Percentiles rank a stretch among this genome's conserved stretches.
These are phyloP conservation scores for Sturnira hondurensis DNA, from an alignment of 2,113 vertebrate species.

Conservation along the genomic window DNA sequence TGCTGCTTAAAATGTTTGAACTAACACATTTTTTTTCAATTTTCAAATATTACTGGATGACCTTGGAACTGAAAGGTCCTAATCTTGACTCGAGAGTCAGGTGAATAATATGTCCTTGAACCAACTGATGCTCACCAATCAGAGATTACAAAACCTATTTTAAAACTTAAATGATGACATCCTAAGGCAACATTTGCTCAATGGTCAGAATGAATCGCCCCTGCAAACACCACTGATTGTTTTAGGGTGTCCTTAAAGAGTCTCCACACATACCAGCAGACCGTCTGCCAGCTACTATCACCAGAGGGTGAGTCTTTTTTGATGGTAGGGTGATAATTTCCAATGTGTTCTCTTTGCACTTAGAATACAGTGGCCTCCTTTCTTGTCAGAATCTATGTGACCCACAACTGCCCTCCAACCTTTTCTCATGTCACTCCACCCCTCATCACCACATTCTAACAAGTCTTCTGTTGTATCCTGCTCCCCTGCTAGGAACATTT, in stretches of 20 bases:
- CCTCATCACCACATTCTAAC: neutral
- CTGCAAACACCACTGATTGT: neutral
- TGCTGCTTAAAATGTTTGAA: neutral
- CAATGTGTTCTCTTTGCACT: neutral
- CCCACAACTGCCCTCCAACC: neutral
- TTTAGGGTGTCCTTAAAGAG: neutral
- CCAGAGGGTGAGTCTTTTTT: neutral
- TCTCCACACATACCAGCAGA: neutral
- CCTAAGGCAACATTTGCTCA: neutral
- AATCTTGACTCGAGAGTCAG: neutral
- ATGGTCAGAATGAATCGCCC: neutral
- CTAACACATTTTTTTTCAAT: neutral
- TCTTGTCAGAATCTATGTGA: rapidly evolving
- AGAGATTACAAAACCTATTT: neutral
- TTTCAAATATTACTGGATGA: neutral
- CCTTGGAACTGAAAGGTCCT: neutral
- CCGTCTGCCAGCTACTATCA: too few relatives aligned
- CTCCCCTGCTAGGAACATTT: rapidly evolving
- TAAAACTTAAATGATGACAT: neutral
- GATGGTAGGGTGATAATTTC: neutral
- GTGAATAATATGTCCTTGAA: neutral
- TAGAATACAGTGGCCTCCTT: neutral
- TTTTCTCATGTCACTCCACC: rapidly evolving
- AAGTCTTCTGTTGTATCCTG: neutral
- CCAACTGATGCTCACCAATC: neutral